A percentile compares a stretch with the other conserved stretches of the same genome.
phyloP scores from a whole-genome alignment of 1,140 invertebrate genomes.

The Spodoptera litura region DNA sequence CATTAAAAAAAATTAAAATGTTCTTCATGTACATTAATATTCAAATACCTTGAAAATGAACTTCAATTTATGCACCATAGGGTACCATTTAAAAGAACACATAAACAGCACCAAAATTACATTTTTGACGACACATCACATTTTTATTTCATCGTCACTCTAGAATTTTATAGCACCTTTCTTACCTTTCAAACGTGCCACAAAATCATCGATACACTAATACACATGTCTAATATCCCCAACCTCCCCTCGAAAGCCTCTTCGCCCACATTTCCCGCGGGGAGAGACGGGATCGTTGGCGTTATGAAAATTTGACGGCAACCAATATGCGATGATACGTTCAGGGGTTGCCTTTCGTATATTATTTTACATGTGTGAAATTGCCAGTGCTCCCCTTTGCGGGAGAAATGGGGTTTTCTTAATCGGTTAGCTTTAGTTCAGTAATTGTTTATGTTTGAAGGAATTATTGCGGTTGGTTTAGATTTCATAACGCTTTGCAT shows the following conservation, averaged over 20 bases:
- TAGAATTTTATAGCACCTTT: constrained; percentile 18
- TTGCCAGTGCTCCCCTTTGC: constrained; percentile 16
- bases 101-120: constrained; percentile 8
- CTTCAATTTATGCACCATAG: no score
- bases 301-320: constrained; percentile 77
- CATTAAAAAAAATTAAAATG: background rate
- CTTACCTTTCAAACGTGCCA: constrained; percentile 43
- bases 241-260: constrained; percentile 41
- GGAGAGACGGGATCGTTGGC: constrained; percentile 45
- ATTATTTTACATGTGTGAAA: constrained; percentile 55
- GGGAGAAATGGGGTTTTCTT: constrained; percentile 5
- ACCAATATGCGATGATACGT: constrained; percentile 71
- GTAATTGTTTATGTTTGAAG: constrained; percentile 18
- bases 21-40: background rate
- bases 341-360: constrained; percentile 48
- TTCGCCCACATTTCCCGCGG: constrained; percentile 66
- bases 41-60: no score
- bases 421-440: constrained; percentile 30
- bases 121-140: constrained; percentile 29
- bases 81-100: background rate
- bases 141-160: constrained; percentile 45
- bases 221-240: constrained; percentile 50
- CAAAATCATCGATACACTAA: constrained; percentile 69
- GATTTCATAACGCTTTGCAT: constrained; percentile 7
- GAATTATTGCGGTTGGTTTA: constrained; percentile 5